Evolutionary conservation across 2,113 vertebrate genomes (phyloP).

Genomic region (Oxyruncus cristatus): DNA sequence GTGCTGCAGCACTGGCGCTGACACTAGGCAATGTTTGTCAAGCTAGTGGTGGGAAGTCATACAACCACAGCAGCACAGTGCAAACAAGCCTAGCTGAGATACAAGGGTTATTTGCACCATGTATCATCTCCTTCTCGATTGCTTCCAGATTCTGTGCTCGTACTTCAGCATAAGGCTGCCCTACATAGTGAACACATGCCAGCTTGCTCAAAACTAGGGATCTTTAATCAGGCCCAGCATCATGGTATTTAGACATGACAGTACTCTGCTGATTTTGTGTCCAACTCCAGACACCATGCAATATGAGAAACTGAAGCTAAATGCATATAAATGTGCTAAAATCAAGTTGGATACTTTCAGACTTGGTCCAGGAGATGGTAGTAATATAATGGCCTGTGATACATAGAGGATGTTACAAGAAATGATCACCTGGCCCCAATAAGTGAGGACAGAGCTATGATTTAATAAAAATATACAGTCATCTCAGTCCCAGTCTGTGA

Average conservation of each 20-base stretch:
- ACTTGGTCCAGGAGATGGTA: not conserved
- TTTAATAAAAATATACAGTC: not conserved
- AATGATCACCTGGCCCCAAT: not conserved
- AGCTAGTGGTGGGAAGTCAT: accelerated
- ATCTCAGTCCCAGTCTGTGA: not conserved
- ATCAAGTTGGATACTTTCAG: not conserved
- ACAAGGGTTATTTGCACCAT: not conserved
- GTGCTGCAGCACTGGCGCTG: not conserved
- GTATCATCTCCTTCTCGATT: not conserved
- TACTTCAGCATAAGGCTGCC: not conserved
- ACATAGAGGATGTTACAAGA: not conserved
- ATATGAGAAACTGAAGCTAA: not conserved
- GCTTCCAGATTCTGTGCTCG: not conserved
- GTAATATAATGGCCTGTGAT: not conserved
- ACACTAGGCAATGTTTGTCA: not conserved
- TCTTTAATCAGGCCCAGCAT: not conserved
- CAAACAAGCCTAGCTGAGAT: not conserved
- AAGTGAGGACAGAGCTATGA: not conserved
- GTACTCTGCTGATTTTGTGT: not conserved
- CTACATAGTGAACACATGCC: accelerated
- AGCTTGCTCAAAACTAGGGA: not conserved
- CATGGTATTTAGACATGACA: accelerated
- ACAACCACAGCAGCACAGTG: not conserved
- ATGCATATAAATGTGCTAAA: not conserved
- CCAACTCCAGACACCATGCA: not conserved